Conservation (phyloP, 1,140 invertebrate species). For the Hylyphantes graminicola region DNA sequence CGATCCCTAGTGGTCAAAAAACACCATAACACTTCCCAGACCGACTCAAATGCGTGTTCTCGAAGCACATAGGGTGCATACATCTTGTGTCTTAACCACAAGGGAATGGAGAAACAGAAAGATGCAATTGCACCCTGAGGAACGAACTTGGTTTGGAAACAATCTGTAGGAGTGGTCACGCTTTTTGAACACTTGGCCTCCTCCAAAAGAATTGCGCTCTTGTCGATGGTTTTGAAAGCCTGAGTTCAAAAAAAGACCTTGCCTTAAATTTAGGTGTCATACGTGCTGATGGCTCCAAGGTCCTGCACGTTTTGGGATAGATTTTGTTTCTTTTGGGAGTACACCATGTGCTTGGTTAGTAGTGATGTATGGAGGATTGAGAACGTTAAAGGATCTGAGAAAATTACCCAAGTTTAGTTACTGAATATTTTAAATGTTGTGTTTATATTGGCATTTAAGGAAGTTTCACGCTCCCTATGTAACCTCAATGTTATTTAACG, state of each 20-base stretch:
- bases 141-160: background rate
- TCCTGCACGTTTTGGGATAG: background rate
- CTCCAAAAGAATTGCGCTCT: background rate
- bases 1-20: too few relatives aligned
- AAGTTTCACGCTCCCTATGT: too few relatives aligned
- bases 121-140: background rate
- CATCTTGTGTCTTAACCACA: too few relatives aligned
- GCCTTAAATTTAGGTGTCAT: background rate
- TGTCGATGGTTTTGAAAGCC: background rate
- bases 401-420: too few relatives aligned
- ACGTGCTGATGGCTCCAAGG: background rate
- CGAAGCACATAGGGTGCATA: too few relatives aligned
- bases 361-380: background rate
- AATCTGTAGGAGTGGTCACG: constrained; percentile 7
- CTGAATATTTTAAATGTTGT: too few relatives aligned
- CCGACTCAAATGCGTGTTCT: too few relatives aligned
- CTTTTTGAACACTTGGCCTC: background rate
- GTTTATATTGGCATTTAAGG: too few relatives aligned
- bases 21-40: too few relatives aligned
- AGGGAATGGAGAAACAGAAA: background rate
- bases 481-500: too few relatives aligned
- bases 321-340: background rate
- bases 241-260: background rate
- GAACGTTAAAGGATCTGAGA: background rate
- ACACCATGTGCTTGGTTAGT: background rate